Base-by-base conservation (phyloP, 2,888 invertebrate genomes). In the Parnassius smintheus region DNA sequence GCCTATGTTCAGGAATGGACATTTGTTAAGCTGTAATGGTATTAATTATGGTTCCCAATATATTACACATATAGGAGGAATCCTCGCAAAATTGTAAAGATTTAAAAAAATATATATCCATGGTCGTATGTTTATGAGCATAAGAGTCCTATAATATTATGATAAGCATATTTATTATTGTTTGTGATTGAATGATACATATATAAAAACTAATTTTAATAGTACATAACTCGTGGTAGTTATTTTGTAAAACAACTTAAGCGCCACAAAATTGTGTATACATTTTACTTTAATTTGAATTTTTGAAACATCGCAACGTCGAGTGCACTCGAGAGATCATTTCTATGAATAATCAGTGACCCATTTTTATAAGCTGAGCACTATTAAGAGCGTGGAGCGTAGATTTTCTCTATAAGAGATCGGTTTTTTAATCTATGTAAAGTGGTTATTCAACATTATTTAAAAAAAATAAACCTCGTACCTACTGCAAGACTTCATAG, bases 281-380 rank as follows among this genome's bases (percentile, higher is more conserved):
- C 25, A 52, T 62, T 62, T 57, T 53, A 48, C 52, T 62, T 22
- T 49, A 61, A 56, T 45, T 41, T 61, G 12, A 50, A 49, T 50
- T 56, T 35, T 10, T 45, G 22, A 22, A 53, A 25, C 45, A 13
- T 35, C 10, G 25, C 49, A n/a, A 9, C 9, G 13, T 12, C 49
- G 13, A 13, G 48, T 11, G 10, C 55, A n/a, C 22, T 41, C 25
- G 45, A 54, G 54, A 55, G 41, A 35, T 60, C 22, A 48, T 52
- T 54, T 13, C 46, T 11, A 50, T 53, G 52, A 48, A 61, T 51
- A 62, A 52, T 42, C 57, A 56, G 52, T 62, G 62, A 62, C 62
- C 62, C 22, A 57, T 62, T 53, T 61, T 57, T 18, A n/a, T 12
- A 42, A 44, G 13, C 25, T 35, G 48, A 57, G 11, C 12, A 18